Conservation (phyloP, 2,113 vertebrate species). For the Penelope pileata region DNA sequence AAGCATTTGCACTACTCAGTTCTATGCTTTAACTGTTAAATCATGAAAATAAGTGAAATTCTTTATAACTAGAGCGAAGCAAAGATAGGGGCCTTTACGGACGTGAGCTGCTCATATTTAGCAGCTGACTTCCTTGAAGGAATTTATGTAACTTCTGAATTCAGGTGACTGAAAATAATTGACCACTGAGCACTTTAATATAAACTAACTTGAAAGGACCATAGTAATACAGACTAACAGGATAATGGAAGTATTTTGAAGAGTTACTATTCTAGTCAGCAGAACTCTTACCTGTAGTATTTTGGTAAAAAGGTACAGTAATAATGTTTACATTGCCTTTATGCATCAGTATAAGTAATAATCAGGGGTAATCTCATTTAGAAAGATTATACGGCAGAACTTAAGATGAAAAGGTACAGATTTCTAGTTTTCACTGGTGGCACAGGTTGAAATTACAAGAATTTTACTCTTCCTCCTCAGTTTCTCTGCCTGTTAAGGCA, state of each 20-base stretch:
- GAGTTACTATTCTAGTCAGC: not conserved
- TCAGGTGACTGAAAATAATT: not conserved
- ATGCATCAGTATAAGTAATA: not conserved
- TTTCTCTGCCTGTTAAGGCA: not conserved
- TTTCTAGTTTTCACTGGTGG: not conserved
- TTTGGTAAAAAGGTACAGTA: not conserved
- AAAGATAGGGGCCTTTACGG: not conserved
- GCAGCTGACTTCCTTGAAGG: conserved; percentile 1
- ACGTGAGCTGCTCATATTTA: not conserved
- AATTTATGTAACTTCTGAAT: not conserved
- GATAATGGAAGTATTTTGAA: not conserved
- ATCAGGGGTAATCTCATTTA: not conserved
- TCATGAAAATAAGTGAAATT: not conserved
- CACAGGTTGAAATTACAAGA: not conserved
- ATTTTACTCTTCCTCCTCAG: not conserved
- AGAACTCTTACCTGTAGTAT: not conserved
- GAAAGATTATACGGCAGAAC: not conserved
- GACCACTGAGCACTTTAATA: conserved; percentile 60
- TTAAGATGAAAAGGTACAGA: not conserved
- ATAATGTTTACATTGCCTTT: not conserved
- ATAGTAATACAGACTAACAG: not conserved
- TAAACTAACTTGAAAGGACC: conserved; percentile 44
- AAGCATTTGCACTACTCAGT: conserved; percentile 13
- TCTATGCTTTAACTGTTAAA: not conserved
- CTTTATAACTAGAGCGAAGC: not conserved